A percentile compares a stretch with the other conserved stretches of the same genome.
Evolutionary conservation across 2,113 vertebrate species (phyloP).

Genomic region (Mustela lutreola): DNA sequence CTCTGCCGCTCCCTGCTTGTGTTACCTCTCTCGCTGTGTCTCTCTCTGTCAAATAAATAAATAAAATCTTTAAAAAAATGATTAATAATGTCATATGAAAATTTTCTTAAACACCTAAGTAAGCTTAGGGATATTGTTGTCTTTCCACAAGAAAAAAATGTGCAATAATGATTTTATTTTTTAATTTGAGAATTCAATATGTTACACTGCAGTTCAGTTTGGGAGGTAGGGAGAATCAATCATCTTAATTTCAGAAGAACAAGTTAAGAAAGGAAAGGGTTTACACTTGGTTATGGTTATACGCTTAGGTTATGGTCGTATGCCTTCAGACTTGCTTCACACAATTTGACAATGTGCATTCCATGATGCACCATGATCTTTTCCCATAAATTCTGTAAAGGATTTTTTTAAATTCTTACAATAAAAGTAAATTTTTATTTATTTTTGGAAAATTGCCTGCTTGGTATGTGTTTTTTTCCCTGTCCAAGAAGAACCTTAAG

Average conservation of each 20-base stretch:
- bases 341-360: not conserved
- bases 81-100: conserved; percentile 42
- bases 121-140: not conserved
- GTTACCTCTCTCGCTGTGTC: no score
- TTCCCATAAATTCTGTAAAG: not conserved
- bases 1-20: no score
- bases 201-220: not conserved
- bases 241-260: conserved; percentile 19
- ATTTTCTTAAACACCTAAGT: conserved; percentile 16
- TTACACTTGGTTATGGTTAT: not conserved
- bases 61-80: not conserved
- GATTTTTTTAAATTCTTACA: not conserved
- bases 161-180: not conserved
- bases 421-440: not conserved
- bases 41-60: no score
- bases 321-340: not conserved
- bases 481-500: conserved; percentile 33
- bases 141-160: conserved; percentile 40
- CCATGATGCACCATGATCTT: not conserved
- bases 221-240: not conserved
- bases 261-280: not conserved
- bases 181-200: not conserved
- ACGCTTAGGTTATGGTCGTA: not conserved
- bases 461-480: not conserved
- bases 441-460: not conserved